A percentile compares a stretch with the other conserved stretches of the same genome.
phyloP scores from a whole-genome alignment of 2,888 invertebrate genomes.

The Calliphora vomitoria region DNA sequence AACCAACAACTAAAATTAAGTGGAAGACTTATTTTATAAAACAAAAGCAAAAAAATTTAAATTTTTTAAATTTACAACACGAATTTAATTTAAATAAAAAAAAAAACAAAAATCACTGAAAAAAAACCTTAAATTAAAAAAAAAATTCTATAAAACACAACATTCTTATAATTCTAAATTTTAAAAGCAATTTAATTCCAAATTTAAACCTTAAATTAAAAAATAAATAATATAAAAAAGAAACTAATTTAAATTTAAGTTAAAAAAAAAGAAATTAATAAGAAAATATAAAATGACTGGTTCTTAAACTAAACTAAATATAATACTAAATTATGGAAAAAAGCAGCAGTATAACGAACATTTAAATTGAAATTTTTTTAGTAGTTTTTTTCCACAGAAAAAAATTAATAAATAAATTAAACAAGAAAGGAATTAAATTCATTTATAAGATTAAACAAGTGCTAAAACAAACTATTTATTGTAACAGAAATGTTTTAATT shows the following conservation, averaged over 20 bases:
- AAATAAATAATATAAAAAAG: not conserved
- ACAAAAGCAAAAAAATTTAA: conserved; percentile 24
- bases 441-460: not conserved
- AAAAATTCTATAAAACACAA: conserved; percentile 28
- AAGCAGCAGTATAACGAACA: conserved; percentile 66
- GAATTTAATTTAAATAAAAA: conserved; percentile 66
- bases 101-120: conserved; percentile 1
- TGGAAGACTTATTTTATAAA: conserved; percentile 61
- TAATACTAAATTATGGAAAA: not conserved
- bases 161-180: conserved; percentile 70
- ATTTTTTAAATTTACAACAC: conserved; percentile 43
- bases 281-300: conserved; percentile 47
- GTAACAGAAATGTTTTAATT: conserved; percentile 38
- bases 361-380: conserved; percentile 56
- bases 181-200: conserved; percentile 70
- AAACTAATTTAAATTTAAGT: conserved; percentile 51
- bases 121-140: conserved; percentile 4
- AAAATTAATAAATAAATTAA: not conserved
- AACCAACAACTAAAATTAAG: conserved; percentile 52
- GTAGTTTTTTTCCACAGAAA: conserved; percentile 62
- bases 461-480: not conserved
- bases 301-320: conserved; percentile 1
- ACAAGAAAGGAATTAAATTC: conserved; percentile 1
- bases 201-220: conserved; percentile 52
- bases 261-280: conserved; percentile 1